Evolutionary conservation across 2,797 vertebrate genomes (phyloP).

Genomic region (Chiloscyllium punctatum): DNA sequence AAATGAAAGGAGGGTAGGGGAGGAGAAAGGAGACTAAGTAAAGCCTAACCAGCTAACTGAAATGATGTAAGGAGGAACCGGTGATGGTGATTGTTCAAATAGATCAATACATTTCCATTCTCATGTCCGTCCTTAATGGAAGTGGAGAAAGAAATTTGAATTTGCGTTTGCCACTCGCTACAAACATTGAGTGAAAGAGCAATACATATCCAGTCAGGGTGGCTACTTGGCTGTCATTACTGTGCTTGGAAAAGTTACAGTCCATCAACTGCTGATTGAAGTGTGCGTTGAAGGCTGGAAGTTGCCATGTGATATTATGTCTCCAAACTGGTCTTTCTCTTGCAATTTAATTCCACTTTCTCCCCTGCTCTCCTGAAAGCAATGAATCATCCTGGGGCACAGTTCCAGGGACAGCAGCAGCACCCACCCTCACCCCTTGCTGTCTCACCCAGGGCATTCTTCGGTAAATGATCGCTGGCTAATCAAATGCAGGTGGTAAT

Average conservation of each 20-base stretch:
- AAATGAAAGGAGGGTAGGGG: not conserved
- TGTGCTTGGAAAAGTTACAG: not conserved
- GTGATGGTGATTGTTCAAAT: not conserved
- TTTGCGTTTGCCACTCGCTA: not conserved
- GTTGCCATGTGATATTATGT: not conserved
- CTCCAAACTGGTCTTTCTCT: not conserved
- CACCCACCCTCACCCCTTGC: not conserved
- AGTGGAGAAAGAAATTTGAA: not conserved
- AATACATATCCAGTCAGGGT: not conserved
- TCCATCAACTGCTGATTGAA: not conserved
- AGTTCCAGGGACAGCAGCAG: not conserved
- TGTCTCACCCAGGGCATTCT: not conserved
- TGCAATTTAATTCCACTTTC: not conserved
- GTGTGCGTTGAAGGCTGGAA: not conserved
- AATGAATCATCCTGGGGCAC: not conserved
- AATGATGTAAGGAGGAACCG: not conserved
- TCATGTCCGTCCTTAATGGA: not conserved
- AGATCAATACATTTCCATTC: not conserved
- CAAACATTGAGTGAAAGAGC: not conserved
- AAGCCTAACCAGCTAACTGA: not conserved
- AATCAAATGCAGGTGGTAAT: not conserved
- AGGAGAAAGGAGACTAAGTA: not conserved
- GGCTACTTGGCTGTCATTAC: not conserved
- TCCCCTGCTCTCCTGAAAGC: not conserved
- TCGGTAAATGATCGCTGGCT: not conserved